Base-by-base conservation (phyloP, 2,113 vertebrate genomes). In the Dasyurus viverrinus region DNA sequence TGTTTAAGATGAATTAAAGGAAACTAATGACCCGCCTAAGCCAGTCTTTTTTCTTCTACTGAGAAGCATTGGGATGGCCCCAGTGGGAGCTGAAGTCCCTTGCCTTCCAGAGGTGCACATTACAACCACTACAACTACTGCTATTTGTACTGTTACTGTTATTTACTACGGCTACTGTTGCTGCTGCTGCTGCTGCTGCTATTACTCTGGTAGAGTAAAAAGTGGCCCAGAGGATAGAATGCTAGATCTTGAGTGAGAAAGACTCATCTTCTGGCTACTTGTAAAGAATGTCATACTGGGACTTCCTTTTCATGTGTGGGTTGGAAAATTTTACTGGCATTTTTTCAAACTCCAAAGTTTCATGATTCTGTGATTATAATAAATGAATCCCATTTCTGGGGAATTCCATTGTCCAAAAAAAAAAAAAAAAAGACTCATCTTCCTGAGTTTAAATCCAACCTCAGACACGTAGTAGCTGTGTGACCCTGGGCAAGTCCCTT, bases 41-140 rank as follows among this genome's bases (percentile, higher is more conserved):
- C 42, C 48, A 94, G 47, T 94, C 91, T 36, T 93, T 96, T 92
- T 90, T 54, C n/a, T 19, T 76, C 52, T 91, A 25, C 54, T 89
- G 25, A 42, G 68, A 76, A 76, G 68, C 6, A 19, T 42, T 89
- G n/a, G 26, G n/a, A 36, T 84, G 50, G 3, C 26, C 92, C 89
- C 46, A 42, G 8, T 36, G 91, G 25, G 54, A 89, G 54, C 46
- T n/a, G 26, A 95, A 60, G 54, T 42, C 19, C 84, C 89, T 93
- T 94, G 92, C 47, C 54, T 25, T 54, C 50, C 60, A n/a, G 36
- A 46, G 27, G 22, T 42, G 25, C n/a, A n/a, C 5, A 50, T 54
- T 89, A 11, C 2, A 90, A 91, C 90, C 92, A 24, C 50, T 48
- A 60, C 54, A 93, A 42, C 50, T 46, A 50, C 53, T 93, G 90